phyloP scores from a whole-genome alignment of 2,797 vertebrate genomes.

The Myotis vivesi region DNA sequence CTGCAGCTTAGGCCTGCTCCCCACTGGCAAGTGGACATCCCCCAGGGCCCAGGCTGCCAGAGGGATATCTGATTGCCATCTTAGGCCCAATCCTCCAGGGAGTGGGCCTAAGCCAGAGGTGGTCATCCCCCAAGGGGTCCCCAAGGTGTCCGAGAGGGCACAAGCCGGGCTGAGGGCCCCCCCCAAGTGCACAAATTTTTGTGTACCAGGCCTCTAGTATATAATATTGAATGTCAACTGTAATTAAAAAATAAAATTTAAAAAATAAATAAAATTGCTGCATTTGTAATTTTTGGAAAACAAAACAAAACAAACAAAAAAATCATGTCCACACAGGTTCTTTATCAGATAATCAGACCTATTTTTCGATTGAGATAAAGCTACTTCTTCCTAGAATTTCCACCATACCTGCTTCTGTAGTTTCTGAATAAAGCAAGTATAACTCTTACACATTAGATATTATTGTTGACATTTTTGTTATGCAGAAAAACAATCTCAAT shows the following conservation, averaged over 20 bases:
- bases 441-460: neutral
- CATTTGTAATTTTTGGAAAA: neutral
- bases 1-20: too few species aligned
- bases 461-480: neutral
- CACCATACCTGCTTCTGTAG: neutral
- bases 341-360: neutral
- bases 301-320: neutral
- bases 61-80: too few species aligned
- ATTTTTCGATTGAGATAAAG: neutral
- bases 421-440: neutral
- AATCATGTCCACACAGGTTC: rapidly evolving
- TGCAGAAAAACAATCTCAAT: neutral
- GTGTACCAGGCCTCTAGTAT: too few species aligned
- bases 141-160: too few species aligned
- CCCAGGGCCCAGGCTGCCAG: too few species aligned
- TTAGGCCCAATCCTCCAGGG: too few species aligned
- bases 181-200: too few species aligned
- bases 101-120: too few species aligned
- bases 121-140: too few species aligned
- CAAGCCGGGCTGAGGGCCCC: too few species aligned
- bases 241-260: neutral
- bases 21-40: too few species aligned
- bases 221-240: neutral
- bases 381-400: neutral
- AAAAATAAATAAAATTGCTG: neutral